phyloP scores from a whole-genome alignment of 2,888 invertebrate genomes.

The Drosophila macrospina region DNA sequence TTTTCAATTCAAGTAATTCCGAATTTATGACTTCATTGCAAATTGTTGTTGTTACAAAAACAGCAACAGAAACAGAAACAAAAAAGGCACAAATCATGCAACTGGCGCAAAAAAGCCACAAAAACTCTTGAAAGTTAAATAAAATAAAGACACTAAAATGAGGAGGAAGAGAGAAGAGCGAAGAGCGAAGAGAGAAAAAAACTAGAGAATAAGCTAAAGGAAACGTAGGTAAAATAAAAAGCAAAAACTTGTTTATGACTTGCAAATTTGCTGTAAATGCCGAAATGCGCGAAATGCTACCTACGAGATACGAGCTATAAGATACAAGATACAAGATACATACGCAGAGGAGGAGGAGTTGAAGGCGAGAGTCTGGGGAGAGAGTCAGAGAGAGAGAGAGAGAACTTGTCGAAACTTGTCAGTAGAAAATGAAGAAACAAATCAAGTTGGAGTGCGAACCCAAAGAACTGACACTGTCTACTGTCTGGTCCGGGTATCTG shows the following conservation, averaged over 20 bases:
- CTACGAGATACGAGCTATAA: constrained; percentile 33
- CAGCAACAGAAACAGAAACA: constrained; percentile 22
- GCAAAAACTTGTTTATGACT: constrained; percentile 82
- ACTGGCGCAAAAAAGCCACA: constrained; percentile 33
- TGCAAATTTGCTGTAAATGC: constrained; percentile 75
- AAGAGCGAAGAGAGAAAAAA: constrained; percentile 21
- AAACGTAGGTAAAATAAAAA: constrained; percentile 66
- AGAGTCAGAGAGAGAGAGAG: no score
- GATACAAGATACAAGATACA: constrained; percentile 19
- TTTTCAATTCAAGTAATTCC: constrained; percentile 63
- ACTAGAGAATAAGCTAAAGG: constrained; percentile 32
- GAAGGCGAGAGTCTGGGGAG: constrained; percentile 4
- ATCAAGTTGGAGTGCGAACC: constrained; percentile 47
- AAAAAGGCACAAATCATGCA: constrained; percentile 54
- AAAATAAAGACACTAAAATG: constrained; percentile 41
- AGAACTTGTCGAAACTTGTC: constrained; percentile 59
- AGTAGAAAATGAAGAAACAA: constrained; percentile 52
- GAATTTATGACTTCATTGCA: constrained; percentile 75
- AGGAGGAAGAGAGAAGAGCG: constrained; percentile 5
- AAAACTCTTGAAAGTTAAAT: constrained; percentile 35
- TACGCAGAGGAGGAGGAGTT: constrained; percentile 3
- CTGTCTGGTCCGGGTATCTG: neutral
- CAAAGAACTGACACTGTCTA: neutral
- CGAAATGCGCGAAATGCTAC: constrained; percentile 44
- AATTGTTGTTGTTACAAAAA: constrained; percentile 16